A percentile compares a stretch with the other conserved stretches of the same genome.
These are phyloP conservation scores for Poeciliopsis turneri DNA, from an alignment of 2,797 vertebrate genomes.

Conservation along the genomic window DNA sequence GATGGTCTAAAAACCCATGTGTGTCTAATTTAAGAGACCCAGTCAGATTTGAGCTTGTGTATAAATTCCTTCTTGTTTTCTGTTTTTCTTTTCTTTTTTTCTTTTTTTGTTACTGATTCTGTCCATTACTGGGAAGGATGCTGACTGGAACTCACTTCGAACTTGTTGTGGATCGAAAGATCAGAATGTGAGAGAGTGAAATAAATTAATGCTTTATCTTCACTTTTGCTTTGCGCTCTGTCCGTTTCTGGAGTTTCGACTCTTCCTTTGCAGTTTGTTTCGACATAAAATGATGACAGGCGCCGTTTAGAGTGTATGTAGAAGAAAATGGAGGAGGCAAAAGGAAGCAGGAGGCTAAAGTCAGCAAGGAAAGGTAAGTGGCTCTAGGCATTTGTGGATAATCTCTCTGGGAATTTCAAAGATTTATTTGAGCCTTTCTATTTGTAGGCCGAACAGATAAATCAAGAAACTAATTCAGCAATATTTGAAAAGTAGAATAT, in stretches of 20 bases:
- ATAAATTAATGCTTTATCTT: constrained; percentile 71
- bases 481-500: background rate
- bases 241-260: constrained; percentile 22
- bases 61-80: constrained; percentile 50
- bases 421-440: background rate
- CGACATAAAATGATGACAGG: background rate
- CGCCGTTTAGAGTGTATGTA: background rate
- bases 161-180: constrained; percentile 56
- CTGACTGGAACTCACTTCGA: constrained; percentile 42
- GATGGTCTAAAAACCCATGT: background rate
- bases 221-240: constrained; percentile 9
- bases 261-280: background rate
- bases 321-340: background rate
- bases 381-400: too few species aligned
- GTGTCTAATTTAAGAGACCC: constrained; percentile 35
- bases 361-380: background rate
- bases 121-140: constrained; percentile 39
- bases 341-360: background rate
- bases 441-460: background rate
- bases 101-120: constrained; percentile 51
- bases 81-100: constrained; percentile 46
- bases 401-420: background rate
- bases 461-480: background rate
- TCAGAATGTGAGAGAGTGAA: constrained; percentile 58
- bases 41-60: constrained; percentile 37